Evolutionary conservation across 2,888 invertebrate genomes (phyloP), one percentile per base, ranked within the genome.

Genomic region (Orthosia cruda): DNA sequence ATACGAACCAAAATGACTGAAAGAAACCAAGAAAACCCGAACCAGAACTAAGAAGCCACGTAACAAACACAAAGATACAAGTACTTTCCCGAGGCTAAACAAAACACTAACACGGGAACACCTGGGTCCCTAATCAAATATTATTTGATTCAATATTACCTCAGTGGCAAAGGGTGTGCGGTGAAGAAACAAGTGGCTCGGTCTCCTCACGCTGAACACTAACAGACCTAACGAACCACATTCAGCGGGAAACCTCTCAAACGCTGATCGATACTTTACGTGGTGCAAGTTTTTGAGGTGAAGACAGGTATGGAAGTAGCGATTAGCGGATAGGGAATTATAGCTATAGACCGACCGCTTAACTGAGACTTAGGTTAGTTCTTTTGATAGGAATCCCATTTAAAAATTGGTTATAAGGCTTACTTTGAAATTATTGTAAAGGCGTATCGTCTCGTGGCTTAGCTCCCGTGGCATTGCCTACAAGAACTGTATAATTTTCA

Each of bases 201-300:
- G 91, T 90, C 93, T 91, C 87, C 84, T 73, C 86, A 86, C 88
- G 77, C 87, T 89, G 86, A 90, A 79, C 88, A 86, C 92, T 91
- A 93, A 91, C 92, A 89, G 85, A 90, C 83, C 93, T 95, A 95
- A 95, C 95, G 95, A 96, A 95, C 95, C 95, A 89, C 94, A 93
- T 93, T 94, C 92, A 93, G 80, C 67, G 91, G 85, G 95, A 93
- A 95, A 89, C 93, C 94, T 91, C 92, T 91, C 91, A 94, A 93
- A 88, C 86, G 92, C 92, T 94, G 94, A 94, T 96, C 96, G 92
- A 96, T 96, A 96, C 75, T 87, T 88, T 83, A 89, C 86, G 87
- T 79, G 81, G 82, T 87, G 80, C 87, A 86, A 86, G 86, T 87
- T 87, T 82, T 80, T 81, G 67, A 76, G 85, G 73, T 79, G 55